Evolutionary conservation across 2,797 vertebrate genomes (phyloP).

Genomic region (Simalia tracyae): DNA sequence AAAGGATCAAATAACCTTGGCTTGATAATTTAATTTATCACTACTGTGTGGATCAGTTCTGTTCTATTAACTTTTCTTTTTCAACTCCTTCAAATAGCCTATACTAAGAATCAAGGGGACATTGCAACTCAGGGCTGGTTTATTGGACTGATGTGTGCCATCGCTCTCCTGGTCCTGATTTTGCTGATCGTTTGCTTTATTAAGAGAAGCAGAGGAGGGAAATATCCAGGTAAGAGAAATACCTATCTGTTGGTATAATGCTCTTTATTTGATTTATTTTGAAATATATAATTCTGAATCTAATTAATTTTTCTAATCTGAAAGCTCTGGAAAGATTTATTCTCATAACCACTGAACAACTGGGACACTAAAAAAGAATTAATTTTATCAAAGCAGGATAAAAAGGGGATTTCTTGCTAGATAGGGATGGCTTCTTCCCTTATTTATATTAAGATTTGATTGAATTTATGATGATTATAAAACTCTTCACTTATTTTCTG

Average conservation of each 20-base stretch:
- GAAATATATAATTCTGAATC: neutral
- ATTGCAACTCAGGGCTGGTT: constrained; percentile 99
- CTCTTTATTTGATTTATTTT: neutral
- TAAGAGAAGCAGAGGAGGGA: constrained; percentile 96
- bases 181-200: constrained; percentile 98
- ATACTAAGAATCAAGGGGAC: constrained; percentile 93
- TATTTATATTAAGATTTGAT: constrained; percentile 16
- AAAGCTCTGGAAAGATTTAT: constrained; percentile 27
- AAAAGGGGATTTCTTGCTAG: neutral
- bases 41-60: fast-evolving
- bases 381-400: constrained; percentile 37
- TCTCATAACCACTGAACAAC: neutral
- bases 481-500: constrained; percentile 3
- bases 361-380: constrained; percentile 32
- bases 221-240: constrained; percentile 86
- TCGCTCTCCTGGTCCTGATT: constrained; percentile 95
- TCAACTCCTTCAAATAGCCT: constrained; percentile 75
- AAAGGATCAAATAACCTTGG: neutral
- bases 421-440: neutral
- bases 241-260: fast-evolving
- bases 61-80: constrained; percentile 2
- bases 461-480: constrained; percentile 33
- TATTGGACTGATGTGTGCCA: constrained; percentile 98
- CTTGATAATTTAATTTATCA: neutral
- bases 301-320: constrained; percentile 14